These are phyloP conservation scores for Lottia gigantea DNA, from an alignment of 2,888 invertebrate genomes.

Conservation along the genomic window DNA sequence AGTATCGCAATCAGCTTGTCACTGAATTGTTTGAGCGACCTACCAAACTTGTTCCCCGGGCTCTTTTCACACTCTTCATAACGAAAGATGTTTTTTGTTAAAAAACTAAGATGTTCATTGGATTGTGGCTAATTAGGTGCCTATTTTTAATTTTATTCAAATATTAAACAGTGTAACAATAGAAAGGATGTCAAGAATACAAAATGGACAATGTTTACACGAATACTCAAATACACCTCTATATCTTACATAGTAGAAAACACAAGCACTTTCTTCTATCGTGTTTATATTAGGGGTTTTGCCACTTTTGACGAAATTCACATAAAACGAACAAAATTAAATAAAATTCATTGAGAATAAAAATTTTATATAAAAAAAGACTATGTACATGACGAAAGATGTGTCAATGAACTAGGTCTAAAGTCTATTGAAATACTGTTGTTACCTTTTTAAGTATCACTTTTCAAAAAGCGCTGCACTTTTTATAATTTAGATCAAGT, in stretches of 20 bases:
- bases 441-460: no score
- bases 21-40: constrained; percentile 4
- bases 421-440: no score
- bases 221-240: background rate
- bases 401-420: no score
- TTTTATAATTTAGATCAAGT: no score
- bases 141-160: constrained; percentile 5
- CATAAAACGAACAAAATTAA: no score
- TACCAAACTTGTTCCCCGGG: constrained; percentile 1
- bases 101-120: background rate
- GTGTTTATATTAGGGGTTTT: background rate
- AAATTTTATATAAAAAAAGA: no score
- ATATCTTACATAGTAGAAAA: no score
- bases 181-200: background rate
- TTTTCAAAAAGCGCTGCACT: no score
- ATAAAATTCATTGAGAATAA: no score
- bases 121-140: constrained; percentile 8
- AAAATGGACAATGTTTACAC: constrained; percentile 8
- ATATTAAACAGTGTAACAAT: constrained; percentile 4
- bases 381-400: no score
- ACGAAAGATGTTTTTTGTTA: constrained; percentile 7
- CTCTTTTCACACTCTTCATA: background rate
- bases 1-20: constrained; percentile 5
- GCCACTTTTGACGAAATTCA: background rate
- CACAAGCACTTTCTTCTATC: background rate